Conservation (phyloP, 1,140 invertebrate genomes). For the Psix sp. region DNA sequence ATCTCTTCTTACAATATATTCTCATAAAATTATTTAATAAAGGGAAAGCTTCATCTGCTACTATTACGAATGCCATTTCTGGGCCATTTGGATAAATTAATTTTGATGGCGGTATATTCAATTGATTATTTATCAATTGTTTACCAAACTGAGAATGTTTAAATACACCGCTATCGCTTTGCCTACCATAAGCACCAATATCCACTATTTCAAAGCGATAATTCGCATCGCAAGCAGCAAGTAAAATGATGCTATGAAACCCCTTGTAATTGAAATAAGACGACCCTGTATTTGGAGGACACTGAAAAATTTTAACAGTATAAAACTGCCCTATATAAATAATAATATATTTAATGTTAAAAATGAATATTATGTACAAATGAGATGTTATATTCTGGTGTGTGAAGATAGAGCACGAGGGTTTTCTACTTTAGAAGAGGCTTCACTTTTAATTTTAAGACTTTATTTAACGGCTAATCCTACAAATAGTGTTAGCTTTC, state of each 20-base stretch:
- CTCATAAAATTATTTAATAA: constrained; percentile 63
- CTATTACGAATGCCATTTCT: constrained; percentile 58
- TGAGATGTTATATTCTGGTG: too few relatives aligned
- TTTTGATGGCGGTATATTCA: constrained; percentile 7
- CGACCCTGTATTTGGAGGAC: constrained; percentile 25
- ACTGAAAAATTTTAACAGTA: constrained; percentile 4
- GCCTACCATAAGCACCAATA: constrained; percentile 21
- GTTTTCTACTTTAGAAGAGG: too few relatives aligned
- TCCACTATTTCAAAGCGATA: constrained; percentile 14
- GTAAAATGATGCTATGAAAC: constrained; percentile 11
- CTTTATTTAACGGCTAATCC: too few relatives aligned
- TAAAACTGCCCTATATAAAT: constrained; percentile 1
- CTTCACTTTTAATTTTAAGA: background rate
- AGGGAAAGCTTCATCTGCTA: constrained; percentile 69
- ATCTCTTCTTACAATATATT: constrained; percentile 65
- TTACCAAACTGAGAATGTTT: background rate
- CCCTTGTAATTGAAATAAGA: constrained; percentile 29
- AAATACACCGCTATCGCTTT: constrained; percentile 31
- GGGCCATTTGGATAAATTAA: constrained; percentile 34
- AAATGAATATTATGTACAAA: constrained; percentile 1
- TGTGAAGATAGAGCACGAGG: too few relatives aligned
- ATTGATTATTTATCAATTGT: background rate
- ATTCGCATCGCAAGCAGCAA: constrained; percentile 20
- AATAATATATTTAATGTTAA: too few relatives aligned
- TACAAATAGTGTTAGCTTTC: too few relatives aligned